Percentiles rank a stretch among this genome's conserved stretches.
Conservation (phyloP, 2,888 invertebrate genomes). For the Apotomis turbidana region DNA sequence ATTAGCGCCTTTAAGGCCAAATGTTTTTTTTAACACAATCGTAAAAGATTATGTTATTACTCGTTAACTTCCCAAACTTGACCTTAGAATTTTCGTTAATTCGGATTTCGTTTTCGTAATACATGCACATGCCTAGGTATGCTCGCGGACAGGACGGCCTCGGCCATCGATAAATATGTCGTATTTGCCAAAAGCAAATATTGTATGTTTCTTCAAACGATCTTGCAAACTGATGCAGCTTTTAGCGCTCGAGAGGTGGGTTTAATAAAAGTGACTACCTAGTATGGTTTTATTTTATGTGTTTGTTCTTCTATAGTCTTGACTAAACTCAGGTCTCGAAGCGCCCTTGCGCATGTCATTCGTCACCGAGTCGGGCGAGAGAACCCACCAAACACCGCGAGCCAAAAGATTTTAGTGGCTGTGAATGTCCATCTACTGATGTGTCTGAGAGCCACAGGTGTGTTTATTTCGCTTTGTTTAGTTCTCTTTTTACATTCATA, state of each 20-base stretch:
- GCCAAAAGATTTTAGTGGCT: background rate
- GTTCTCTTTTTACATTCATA: too few species aligned
- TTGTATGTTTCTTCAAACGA: conserved; percentile 54
- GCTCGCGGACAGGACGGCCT: conserved; percentile 56
- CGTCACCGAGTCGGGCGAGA: background rate
- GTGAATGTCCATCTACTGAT: too few species aligned
- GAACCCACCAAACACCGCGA: background rate
- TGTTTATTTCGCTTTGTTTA: too few species aligned
- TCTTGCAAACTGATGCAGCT: conserved; percentile 50
- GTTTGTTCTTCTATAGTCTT: conserved; percentile 33
- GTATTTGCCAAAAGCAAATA: conserved; percentile 67
- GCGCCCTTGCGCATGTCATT: conserved; percentile 41
- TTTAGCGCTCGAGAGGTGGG: conserved; percentile 62
- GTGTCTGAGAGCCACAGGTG: too few species aligned
- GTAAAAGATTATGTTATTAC: conserved; percentile 24
- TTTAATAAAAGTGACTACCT: conserved; percentile 35
- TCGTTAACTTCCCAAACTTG: conserved; percentile 32
- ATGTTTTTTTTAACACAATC: conserved; percentile 25
- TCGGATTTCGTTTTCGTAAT: conserved; percentile 40
- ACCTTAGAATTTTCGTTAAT: conserved; percentile 31
- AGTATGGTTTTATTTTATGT: conserved; percentile 49
- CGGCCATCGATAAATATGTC: conserved; percentile 44
- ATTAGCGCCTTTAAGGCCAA: conserved; percentile 4
- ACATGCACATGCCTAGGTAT: conserved; percentile 29
- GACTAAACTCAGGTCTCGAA: conserved; percentile 40